Conservation (phyloP, 2,888 invertebrate genomes). For the Dorcus parallelipipedus region DNA sequence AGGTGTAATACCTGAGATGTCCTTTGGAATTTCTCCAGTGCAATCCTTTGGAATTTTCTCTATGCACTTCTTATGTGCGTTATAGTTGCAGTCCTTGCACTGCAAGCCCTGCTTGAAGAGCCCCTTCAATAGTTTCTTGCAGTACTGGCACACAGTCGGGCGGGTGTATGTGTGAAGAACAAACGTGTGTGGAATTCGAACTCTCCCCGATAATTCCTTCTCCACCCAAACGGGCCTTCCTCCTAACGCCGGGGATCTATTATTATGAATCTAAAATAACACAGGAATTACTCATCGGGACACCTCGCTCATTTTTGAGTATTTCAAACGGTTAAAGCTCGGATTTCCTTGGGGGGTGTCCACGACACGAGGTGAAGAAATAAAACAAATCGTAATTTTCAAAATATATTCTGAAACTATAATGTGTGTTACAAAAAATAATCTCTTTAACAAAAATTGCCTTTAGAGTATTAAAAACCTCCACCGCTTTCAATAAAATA, state of each 20-base stretch:
- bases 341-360: neutral
- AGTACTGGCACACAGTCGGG: constrained; percentile 94
- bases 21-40: constrained; percentile 69
- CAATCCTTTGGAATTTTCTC: constrained; percentile 89
- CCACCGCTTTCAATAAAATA: constrained; percentile 1
- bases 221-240: constrained; percentile 70
- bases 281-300: neutral
- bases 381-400: neutral
- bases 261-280: constrained; percentile 46
- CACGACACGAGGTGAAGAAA: neutral
- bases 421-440: constrained; percentile 2
- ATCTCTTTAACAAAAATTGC: neutral
- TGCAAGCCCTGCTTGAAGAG: constrained; percentile 96
- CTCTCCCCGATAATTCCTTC: constrained; percentile 60
- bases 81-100: constrained; percentile 96
- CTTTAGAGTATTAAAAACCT: neutral
- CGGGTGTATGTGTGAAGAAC: constrained; percentile 94
- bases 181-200: constrained; percentile 92
- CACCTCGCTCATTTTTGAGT: no score
- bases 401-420: neutral
- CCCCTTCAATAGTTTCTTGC: constrained; percentile 92
- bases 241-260: constrained; percentile 68
- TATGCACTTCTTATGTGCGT: constrained; percentile 92
- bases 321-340: no score
- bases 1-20: neutral